A percentile compares a stretch with the other conserved stretches of the same genome.
These are phyloP conservation scores for Hydrozoanthus gracilis DNA, from an alignment of 92 coral and sea anemone genomes.

Conservation along the genomic window DNA sequence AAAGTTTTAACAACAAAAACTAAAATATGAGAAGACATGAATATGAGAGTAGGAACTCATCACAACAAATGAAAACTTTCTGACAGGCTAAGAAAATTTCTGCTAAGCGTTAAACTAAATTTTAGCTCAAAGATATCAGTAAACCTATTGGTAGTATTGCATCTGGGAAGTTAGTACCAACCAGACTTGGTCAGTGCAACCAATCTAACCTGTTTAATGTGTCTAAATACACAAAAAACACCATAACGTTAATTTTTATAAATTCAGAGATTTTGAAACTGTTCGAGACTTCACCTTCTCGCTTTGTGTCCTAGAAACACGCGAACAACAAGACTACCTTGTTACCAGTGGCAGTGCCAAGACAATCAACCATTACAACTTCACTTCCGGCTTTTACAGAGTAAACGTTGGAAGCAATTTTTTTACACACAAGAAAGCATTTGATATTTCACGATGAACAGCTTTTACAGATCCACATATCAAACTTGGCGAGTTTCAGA, in stretches of 20 bases:
- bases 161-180: too few relatives aligned
- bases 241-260: not conserved
- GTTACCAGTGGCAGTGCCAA: not conserved
- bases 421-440: not conserved
- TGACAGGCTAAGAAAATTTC: not conserved
- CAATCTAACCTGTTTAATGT: not conserved
- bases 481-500: not conserved
- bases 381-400: slow-evolving; percentile 17
- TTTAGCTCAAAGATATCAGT: too few relatives aligned
- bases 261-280: not conserved
- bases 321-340: not conserved
- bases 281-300: not conserved
- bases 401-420: not conserved
- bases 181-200: not conserved
- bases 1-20: too few relatives aligned
- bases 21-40: too few relatives aligned
- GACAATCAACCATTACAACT: not conserved
- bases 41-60: too few relatives aligned
- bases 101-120: not conserved
- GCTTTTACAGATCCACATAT: not conserved
- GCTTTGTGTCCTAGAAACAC: slow-evolving; percentile 31
- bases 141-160: too few relatives aligned
- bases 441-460: not conserved
- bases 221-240: not conserved
- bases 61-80: not conserved